A percentile compares a stretch with the other conserved stretches of the same genome.
These are phyloP conservation scores for Eulemur rufifrons DNA, from an alignment of 2,113 vertebrate species.

Conservation along the genomic window DNA sequence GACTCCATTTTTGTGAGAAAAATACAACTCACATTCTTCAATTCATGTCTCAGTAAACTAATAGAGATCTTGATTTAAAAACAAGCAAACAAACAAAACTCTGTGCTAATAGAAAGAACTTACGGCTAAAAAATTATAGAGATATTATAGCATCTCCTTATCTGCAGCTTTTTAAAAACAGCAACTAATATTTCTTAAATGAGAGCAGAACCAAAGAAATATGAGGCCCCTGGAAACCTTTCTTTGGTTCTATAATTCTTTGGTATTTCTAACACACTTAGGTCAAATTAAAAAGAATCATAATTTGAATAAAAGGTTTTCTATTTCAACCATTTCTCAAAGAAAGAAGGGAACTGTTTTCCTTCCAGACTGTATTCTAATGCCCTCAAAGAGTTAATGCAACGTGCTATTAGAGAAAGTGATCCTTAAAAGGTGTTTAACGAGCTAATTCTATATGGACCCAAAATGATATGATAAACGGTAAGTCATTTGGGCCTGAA, in stretches of 20 bases:
- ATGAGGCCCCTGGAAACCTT: neutral
- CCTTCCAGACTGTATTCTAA: neutral
- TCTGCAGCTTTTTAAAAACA: neutral
- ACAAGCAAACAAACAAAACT: neutral
- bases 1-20: neutral
- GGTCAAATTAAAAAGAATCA: conserved; percentile 10
- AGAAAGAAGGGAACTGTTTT: neutral
- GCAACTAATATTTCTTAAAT: neutral
- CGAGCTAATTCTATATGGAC: conserved; percentile 55
- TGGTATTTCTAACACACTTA: neutral
- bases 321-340: neutral
- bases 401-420: neutral
- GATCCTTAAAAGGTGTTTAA: conserved; percentile 66
- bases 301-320: conserved; percentile 24
- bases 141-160: neutral
- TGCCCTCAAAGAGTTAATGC: neutral
- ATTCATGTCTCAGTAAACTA: neutral
- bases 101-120: neutral
- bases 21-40: neutral
- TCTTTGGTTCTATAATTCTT: neutral
- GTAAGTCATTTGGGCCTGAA: conserved; percentile 52
- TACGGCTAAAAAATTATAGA: neutral
- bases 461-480: conserved; percentile 65
- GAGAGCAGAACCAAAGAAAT: neutral
- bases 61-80: neutral